phyloP scores from a whole-genome alignment of 2,113 vertebrate genomes.

The Erythrocercus mccallii region DNA sequence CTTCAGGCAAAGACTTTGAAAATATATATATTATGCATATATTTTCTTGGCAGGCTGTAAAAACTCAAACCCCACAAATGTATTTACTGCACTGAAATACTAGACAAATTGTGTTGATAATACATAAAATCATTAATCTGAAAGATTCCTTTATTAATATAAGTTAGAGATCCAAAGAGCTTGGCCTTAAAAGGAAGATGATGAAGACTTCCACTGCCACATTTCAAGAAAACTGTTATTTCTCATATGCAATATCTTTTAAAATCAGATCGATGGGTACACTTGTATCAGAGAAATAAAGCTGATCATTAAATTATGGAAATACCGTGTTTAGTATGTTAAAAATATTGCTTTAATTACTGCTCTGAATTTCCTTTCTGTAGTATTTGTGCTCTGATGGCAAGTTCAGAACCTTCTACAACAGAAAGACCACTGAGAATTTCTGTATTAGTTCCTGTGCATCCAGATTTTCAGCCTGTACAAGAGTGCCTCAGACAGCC shows the following conservation, averaged over 20 bases:
- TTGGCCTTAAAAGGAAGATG: neutral
- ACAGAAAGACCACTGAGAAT: neutral
- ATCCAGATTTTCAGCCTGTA: neutral
- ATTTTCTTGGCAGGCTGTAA: neutral
- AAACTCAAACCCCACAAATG: neutral
- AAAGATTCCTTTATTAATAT: neutral
- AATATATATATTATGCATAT: neutral
- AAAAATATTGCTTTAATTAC: neutral
- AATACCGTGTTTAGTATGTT: neutral
- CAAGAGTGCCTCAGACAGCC: neutral
- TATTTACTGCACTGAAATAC: neutral
- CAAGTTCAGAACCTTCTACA: neutral
- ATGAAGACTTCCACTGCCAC: neutral
- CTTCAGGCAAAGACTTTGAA: neutral
- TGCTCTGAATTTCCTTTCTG: neutral
- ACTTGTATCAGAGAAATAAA: neutral
- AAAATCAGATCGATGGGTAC: neutral
- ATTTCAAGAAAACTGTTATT: neutral
- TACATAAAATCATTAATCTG: neutral
- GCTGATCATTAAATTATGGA: neutral
- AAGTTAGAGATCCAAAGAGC: neutral
- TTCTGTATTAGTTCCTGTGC: neutral
- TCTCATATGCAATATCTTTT: neutral
- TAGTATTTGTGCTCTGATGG: neutral
- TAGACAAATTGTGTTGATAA: neutral